These are phyloP conservation scores for Musca domestica DNA, from an alignment of 1,140 invertebrate genomes.

Conservation along the genomic window DNA sequence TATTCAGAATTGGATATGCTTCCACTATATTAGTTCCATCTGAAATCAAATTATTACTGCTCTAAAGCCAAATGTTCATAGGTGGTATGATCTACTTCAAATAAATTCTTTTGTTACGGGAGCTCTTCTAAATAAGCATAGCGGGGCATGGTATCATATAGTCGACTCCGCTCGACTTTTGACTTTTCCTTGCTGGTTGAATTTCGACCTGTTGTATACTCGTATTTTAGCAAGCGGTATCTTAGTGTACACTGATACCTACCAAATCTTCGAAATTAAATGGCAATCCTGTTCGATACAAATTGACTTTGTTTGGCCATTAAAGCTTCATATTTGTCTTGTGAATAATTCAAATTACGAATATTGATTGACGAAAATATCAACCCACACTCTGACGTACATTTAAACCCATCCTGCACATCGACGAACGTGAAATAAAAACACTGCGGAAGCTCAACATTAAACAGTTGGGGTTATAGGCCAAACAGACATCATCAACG, in stretches of 20 bases:
- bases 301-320: conserved; percentile 50
- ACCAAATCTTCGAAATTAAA: neutral
- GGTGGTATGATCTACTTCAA: too few species aligned
- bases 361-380: conserved; percentile 48
- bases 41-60: too few species aligned
- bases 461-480: conserved; percentile 9
- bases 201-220: too few species aligned
- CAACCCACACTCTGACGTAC: neutral
- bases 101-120: too few species aligned
- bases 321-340: conserved; percentile 55
- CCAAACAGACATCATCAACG: conserved; percentile 1
- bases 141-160: too few species aligned
- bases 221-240: too few species aligned
- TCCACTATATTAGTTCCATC: neutral
- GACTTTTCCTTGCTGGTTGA: too few species aligned
- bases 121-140: too few species aligned
- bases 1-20: neutral
- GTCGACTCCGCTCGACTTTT: too few species aligned
- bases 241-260: too few species aligned
- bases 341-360: conserved; percentile 55
- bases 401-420: too few species aligned
- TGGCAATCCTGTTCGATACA: neutral
- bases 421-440: neutral
- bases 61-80: too few species aligned
- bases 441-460: conserved; percentile 2